Conservation (phyloP, 2,113 vertebrate genomes). For the Engraulis encrasicolus region DNA sequence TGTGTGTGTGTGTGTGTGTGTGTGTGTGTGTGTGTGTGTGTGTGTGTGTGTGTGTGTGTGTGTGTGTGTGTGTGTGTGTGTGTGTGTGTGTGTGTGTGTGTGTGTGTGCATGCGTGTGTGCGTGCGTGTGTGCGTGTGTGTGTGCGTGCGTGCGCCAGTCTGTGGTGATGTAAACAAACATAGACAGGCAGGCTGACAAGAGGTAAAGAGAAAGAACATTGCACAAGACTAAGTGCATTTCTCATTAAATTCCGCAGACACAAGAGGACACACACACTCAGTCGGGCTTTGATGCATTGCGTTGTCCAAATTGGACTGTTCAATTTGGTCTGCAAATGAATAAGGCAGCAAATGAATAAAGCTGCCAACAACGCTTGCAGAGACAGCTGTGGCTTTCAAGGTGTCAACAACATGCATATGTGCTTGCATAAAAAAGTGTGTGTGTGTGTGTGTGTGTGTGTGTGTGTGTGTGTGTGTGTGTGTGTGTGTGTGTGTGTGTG, state of each 20-base stretch:
- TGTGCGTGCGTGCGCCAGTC: background rate
- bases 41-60: no score
- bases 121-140: background rate
- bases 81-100: no score
- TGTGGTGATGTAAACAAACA: no score
- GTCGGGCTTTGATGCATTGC: constrained; percentile 2
- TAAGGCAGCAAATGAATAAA: background rate
- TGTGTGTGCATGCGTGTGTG: no score
- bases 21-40: no score
- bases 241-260: constrained; percentile 23
- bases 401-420: background rate
- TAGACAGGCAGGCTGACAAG: no score
- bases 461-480: background rate
- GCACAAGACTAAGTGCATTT: background rate
- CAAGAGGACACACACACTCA: background rate
- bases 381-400: constrained; percentile 9
- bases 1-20: no score
- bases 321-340: no score
- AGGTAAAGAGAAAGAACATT: no score
- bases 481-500: background rate
- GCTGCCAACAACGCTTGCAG: background rate
- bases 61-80: no score
- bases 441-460: no score
- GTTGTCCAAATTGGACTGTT: constrained; percentile 2
- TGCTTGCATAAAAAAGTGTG: constrained; percentile 6